Evolutionary conservation across 2,888 invertebrate genomes (phyloP), one percentile per base, ranked within the genome.

Genomic region (Orthosia gracilis): DNA sequence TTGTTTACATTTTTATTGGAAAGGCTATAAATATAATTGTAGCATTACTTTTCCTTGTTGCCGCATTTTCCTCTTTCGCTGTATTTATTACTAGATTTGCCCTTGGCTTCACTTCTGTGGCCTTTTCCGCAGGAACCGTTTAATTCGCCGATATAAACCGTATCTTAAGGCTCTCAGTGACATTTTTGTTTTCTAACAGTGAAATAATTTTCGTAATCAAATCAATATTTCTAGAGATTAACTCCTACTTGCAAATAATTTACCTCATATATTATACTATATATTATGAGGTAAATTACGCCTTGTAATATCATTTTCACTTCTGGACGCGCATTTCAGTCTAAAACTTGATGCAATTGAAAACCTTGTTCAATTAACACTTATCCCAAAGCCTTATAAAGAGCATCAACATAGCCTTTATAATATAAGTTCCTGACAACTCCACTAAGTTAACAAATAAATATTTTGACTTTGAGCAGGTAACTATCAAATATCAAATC

Each of bases 261-360:
- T 9, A n/a, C 4, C 21, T 15, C 13, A 5, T 55, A 13, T 12
- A 23, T 13, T 23, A 55, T 23, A 31, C 31, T 31, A 31, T 31
- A 31, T 31, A 31, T 31, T 31, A 31, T 21, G 18, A 12, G 12
- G 7, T 55, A 2, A 7, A 23, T 26, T 13, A 31, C 17, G 9
- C 52, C 21, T 45, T 31, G 15, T 2, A 13, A 23, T 23, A 52
- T 18, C 0, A 76, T 52, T 58, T 67, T 47, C 3, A 15, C 31
- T 49, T 18, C 49, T 5, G 13, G n/a, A 57, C 2, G 26, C 15
- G 3, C 13, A 57, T 45, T 66, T 18, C 1, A n/a, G 54, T 66
- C 18, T 45, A 2, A 45, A 49, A 69, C 17, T 59, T 69, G 12
- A 49, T 18, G 18, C 26, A 21, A 57, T 77, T 68, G 57, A 77